Evolutionary conservation across 2,113 vertebrate genomes (phyloP), one percentile per base, ranked within the genome.

Genomic region (Gnathonemus longibarbis): DNA sequence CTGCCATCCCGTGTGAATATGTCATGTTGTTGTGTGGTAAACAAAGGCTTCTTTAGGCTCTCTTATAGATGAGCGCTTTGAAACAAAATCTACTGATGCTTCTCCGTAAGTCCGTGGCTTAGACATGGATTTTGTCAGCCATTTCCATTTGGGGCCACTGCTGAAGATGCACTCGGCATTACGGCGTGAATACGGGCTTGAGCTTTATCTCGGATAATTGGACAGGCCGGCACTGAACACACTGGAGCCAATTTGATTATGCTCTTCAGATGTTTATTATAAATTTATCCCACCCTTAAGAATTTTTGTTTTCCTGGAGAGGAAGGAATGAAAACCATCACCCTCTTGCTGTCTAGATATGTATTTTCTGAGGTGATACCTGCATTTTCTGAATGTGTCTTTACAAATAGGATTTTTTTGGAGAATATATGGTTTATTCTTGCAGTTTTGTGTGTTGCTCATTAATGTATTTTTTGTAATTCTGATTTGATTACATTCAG

Each of bases 141-240:
- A 77, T 88, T 85, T 86, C 48, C 85, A 90, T 89, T 52, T 89
- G 52, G 84, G 39, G 74, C 35, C 35, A 21, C 24, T 90, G 62
- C 80, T 19, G 85, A 86, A n/a, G 21, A 85, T n/a, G 48, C 46
- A n/a, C 89, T 62, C 85, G 62, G 90, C 85, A 70, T 77, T 88
- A 39, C 52, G 10, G 39, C 42, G 48, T 58, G 87, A 62, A 88
- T 87, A 83, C 52, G 80, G 88, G 48, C 74, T 58, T 19, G 48
- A 66, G 13, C 66, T 70, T 91, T 89, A 91, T 91, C 90, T 89
- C 17, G 66, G 89, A 87, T 89, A 89, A 91, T 91, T 89, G 89
- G 84, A 66, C 77, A 45, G 62, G 84, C 66, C n/a, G 19, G 89
- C 86, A 39, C 86, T 66, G 35, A 24, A 66, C 42, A 27, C 52